A percentile compares a stretch with the other conserved stretches of the same genome.
Evolutionary conservation across 2,888 invertebrate species (phyloP).

Genomic region (Erebia epiphron): DNA sequence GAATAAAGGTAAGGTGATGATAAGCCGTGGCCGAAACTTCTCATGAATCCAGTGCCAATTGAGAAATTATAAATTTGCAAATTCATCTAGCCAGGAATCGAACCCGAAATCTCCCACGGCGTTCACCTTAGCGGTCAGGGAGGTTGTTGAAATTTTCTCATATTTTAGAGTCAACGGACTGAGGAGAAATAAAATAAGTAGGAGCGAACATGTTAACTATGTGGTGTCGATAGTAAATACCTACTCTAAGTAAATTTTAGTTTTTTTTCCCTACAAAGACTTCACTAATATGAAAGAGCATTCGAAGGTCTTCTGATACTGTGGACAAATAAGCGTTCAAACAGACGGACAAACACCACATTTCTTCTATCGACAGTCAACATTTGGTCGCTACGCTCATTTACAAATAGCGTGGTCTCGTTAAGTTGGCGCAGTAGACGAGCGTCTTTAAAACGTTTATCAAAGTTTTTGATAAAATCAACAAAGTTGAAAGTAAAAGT

Average conservation of each 20-base stretch:
- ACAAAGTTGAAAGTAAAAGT: too few relatives aligned
- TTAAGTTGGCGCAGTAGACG: constrained; percentile 41
- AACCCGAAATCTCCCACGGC: too few relatives aligned
- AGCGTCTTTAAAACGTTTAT: constrained; percentile 37
- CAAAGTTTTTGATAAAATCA: neutral
- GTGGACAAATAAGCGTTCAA: constrained; percentile 46
- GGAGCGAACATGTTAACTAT: constrained; percentile 2
- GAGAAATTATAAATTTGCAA: too few relatives aligned
- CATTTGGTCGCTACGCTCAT: constrained; percentile 51
- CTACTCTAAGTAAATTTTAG: neutral
- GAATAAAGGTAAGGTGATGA: too few relatives aligned
- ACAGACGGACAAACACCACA: constrained; percentile 50
- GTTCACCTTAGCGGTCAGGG: too few relatives aligned
- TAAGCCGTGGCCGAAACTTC: too few relatives aligned
- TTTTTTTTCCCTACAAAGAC: constrained; percentile 6
- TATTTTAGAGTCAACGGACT: too few relatives aligned
- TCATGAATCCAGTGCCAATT: too few relatives aligned
- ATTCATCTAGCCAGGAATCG: too few relatives aligned
- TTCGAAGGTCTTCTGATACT: constrained; percentile 40
- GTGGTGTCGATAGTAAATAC: constrained; percentile 12
- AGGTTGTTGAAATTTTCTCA: too few relatives aligned
- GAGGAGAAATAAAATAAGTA: constrained; percentile 2
- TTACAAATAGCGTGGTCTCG: constrained; percentile 51
- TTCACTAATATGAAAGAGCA: constrained; percentile 29
- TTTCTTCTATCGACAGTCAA: constrained; percentile 56